phyloP scores from a whole-genome alignment of 2,113 vertebrate species.

The Lota lota region DNA sequence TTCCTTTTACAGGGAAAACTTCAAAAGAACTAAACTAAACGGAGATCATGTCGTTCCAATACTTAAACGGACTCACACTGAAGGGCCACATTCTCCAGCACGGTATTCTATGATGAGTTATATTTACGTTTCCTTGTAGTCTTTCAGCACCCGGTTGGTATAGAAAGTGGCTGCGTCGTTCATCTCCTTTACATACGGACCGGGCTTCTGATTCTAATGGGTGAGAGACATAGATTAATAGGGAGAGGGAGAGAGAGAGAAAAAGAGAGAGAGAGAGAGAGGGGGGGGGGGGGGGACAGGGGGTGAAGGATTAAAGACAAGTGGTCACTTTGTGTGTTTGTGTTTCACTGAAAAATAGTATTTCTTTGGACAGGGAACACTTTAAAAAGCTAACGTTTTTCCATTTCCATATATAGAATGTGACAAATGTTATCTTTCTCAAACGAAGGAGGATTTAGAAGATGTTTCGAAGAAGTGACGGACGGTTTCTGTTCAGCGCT shows the following conservation, averaged over 20 bases:
- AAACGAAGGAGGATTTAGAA: not conserved
- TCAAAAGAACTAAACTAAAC: no score
- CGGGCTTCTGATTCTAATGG: slow-evolving; percentile 89
- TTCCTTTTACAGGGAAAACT: no score
- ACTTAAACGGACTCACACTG: no score
- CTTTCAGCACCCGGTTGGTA: slow-evolving; percentile 97
- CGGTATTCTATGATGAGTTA: no score
- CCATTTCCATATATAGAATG: slow-evolving; percentile 1
- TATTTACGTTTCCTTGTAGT: slow-evolving; percentile 93
- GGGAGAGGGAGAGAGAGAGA: slow-evolving; percentile 16
- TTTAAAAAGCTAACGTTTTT: no score
- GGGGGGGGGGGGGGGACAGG: no score
- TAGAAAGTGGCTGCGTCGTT: slow-evolving; percentile 97
- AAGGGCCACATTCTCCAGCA: no score
- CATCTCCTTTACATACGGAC: slow-evolving; percentile 98
- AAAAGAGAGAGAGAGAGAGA: no score
- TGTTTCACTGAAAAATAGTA: not conserved
- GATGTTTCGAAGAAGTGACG: not conserved
- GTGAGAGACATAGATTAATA: slow-evolving; percentile 15
- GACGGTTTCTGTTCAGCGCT: not conserved
- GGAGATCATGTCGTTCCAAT: no score
- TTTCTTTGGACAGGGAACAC: no score
- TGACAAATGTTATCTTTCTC: not conserved
- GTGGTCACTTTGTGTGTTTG: not conserved
- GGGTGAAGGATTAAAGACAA: no score